Evolutionary conservation across 2,797 vertebrate genomes (phyloP).

Genomic region (Phylloscopus collybita): DNA sequence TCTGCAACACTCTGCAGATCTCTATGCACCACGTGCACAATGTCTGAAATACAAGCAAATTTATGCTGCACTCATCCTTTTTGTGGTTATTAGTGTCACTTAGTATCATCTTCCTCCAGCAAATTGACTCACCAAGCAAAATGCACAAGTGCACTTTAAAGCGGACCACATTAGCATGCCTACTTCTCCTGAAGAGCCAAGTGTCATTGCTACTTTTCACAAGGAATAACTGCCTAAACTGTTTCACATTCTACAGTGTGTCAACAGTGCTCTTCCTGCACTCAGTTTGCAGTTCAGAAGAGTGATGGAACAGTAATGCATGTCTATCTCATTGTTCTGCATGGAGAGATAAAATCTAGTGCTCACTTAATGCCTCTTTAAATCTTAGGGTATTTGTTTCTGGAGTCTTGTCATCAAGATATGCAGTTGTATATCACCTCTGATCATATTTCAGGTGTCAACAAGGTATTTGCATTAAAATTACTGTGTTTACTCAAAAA

Average conservation of each 20-base stretch:
- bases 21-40: conserved; percentile 45
- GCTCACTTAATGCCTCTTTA: background rate
- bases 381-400: background rate
- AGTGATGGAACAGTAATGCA: conserved; percentile 27
- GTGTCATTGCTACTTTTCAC: conserved; percentile 62
- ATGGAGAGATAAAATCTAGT: conserved; percentile 12
- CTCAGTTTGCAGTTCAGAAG: conserved; percentile 22
- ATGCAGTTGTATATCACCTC: background rate
- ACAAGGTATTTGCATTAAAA: background rate
- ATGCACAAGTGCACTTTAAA: conserved; percentile 62
- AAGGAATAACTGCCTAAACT: conserved; percentile 56
- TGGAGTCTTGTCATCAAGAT: background rate
- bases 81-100: conserved; percentile 71
- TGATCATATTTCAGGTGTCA: background rate
- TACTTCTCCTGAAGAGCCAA: conserved; percentile 59
- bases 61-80: conserved; percentile 70
- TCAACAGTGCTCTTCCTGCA: conserved; percentile 44
- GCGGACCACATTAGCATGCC: conserved; percentile 54
- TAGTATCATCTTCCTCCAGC: conserved; percentile 65
- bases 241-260: conserved; percentile 51
- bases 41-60: conserved; percentile 65
- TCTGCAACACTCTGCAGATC: conserved; percentile 67
- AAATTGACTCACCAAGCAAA: conserved; percentile 70
- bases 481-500: background rate
- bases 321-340: conserved; percentile 14